Evolutionary conservation across 2,797 vertebrate genomes (phyloP).

Genomic region (Australoheros facetus): DNA sequence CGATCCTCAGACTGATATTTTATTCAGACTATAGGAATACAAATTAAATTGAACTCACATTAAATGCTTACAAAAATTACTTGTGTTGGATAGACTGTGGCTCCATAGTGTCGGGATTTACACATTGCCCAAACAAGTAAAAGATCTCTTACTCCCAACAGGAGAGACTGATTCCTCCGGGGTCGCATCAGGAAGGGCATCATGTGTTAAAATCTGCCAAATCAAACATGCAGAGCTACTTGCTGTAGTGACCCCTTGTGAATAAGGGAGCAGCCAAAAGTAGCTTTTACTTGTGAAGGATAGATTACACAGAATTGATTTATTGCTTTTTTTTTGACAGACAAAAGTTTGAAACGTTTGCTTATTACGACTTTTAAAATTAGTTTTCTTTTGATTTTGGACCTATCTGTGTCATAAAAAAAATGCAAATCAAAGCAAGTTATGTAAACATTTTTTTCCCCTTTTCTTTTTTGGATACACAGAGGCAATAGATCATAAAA

Average conservation of each 20-base stretch:
- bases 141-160: not conserved
- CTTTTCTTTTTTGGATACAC: not conserved
- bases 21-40: not conserved
- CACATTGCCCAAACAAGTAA: not conserved
- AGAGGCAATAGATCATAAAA: not conserved
- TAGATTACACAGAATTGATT: not conserved
- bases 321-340: too few species aligned
- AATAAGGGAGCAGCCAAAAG: not conserved
- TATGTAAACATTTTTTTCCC: not conserved
- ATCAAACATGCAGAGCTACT: accelerated
- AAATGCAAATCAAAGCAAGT: not conserved
- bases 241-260: not conserved
- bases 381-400: not conserved
- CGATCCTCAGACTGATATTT: not conserved
- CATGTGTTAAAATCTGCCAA: not conserved
- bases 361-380: not conserved
- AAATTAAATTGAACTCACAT: not conserved
- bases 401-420: too few species aligned
- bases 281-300: not conserved
- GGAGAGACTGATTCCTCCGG: not conserved
- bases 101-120: too few species aligned
- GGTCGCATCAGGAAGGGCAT: not conserved
- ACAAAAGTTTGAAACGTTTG: not conserved
- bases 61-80: not conserved
- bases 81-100: not conserved